phyloP scores from a whole-genome alignment of 2,888 invertebrate genomes.

The Campoplex capitator region DNA sequence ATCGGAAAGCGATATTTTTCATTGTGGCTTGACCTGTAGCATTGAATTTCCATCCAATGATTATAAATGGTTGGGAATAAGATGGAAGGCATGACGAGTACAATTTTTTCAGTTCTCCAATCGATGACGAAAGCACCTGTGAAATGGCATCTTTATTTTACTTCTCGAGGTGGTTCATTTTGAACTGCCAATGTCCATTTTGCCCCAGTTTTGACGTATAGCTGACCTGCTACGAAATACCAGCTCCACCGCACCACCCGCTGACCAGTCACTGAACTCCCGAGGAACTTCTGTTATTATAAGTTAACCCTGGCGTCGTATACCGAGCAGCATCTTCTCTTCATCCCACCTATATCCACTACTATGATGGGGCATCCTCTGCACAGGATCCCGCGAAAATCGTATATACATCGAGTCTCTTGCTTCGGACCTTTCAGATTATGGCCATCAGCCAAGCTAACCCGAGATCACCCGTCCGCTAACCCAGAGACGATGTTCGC shows the following conservation, averaged over 20 bases:
- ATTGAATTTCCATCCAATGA: neutral
- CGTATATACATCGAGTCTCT: constrained; percentile 49
- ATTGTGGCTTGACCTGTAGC: neutral
- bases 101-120: neutral
- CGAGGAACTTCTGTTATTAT: constrained; percentile 84
- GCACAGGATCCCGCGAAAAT: constrained; percentile 53
- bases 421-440: constrained; percentile 78
- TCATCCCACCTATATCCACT: constrained; percentile 50
- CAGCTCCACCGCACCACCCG: constrained; percentile 69
- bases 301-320: constrained; percentile 81
- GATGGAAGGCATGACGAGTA: neutral
- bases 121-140: neutral
- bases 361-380: constrained; percentile 22
- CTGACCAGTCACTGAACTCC: constrained; percentile 83
- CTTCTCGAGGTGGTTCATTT: neutral
- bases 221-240: constrained; percentile 32
- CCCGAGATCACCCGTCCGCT: constrained; percentile 65
- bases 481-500: constrained; percentile 70
- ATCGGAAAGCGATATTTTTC: neutral
- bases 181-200: constrained; percentile 1
- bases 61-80: neutral
- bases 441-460: constrained; percentile 83
- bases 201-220: constrained; percentile 6
- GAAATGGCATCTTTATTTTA: neutral
- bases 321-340: constrained; percentile 56